Conservation (phyloP, 2,797 vertebrate genomes). For the Channallabes apus region DNA sequence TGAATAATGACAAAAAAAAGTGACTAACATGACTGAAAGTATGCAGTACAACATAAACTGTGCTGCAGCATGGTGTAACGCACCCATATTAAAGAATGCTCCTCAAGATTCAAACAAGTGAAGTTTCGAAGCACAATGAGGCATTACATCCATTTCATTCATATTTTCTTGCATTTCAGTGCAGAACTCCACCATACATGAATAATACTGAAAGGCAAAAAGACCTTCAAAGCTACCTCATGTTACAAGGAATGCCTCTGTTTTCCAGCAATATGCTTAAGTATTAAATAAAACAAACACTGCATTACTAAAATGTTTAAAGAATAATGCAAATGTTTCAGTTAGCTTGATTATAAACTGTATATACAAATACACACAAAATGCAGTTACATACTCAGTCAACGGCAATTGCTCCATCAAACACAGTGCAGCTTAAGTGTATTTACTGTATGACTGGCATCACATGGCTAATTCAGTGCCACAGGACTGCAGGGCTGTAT, state of each 20-base stretch:
- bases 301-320: slow-evolving; percentile 69
- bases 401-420: slow-evolving; percentile 9
- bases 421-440: slow-evolving; percentile 22
- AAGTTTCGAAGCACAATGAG: slow-evolving; percentile 4
- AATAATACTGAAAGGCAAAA: slow-evolving; percentile 53
- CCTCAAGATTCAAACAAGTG: not conserved
- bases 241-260: slow-evolving; percentile 73
- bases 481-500: slow-evolving; percentile 1
- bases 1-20: slow-evolving; percentile 14
- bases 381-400: slow-evolving; percentile 4
- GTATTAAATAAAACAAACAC: slow-evolving; percentile 78
- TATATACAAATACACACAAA: slow-evolving; percentile 44
- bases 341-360: slow-evolving; percentile 40
- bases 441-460: not conserved
- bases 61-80: not conserved
- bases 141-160: slow-evolving; percentile 1
- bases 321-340: slow-evolving; percentile 52
- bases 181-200: slow-evolving; percentile 38
- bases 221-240: slow-evolving; percentile 56
- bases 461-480: slow-evolving; percentile 13
- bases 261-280: slow-evolving; percentile 70
- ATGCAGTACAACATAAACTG: slow-evolving; percentile 8
- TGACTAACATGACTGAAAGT: slow-evolving; percentile 4
- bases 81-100: not conserved
- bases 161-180: slow-evolving; percentile 29